Percentiles rank a stretch among this genome's conserved stretches.
Conservation (phyloP, 2,888 invertebrate genomes). For the Xanthorhoe designata region DNA sequence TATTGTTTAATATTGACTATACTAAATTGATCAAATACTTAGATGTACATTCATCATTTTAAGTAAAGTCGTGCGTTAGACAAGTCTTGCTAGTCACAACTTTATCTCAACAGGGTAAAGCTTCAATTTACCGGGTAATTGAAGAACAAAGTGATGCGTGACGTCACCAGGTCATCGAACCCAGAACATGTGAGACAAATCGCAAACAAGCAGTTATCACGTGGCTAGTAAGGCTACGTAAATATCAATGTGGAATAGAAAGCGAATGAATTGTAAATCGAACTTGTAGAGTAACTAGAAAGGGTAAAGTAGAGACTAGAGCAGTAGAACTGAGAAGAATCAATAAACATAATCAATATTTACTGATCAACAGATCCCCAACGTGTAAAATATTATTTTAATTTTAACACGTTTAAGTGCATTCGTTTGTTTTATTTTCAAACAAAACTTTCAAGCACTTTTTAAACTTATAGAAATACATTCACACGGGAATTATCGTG, state of each 20-base stretch:
- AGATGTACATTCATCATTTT: neutral
- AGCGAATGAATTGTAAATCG: neutral
- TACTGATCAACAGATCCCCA: no score
- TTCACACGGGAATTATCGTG: no score
- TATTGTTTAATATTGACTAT: no score
- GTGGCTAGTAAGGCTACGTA: neutral
- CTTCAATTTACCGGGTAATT: constrained; percentile 22
- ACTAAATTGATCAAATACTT: no score
- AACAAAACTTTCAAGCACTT: no score
- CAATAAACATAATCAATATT: no score
- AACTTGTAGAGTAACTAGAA: neutral
- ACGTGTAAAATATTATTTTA: no score
- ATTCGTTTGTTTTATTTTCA: no score
- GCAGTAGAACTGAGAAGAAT: no score
- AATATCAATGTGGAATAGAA: neutral
- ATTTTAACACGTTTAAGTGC: no score
- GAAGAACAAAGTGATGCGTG: constrained; percentile 34
- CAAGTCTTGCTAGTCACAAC: constrained; percentile 12
- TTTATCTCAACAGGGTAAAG: constrained; percentile 23
- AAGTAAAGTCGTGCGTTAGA: neutral
- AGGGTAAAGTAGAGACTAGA: no score
- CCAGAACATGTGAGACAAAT: neutral
- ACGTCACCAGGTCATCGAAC: constrained; percentile 24
- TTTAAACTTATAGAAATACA: no score
- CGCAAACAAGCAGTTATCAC: constrained; percentile 10